Conservation (phyloP, 2,113 vertebrate species). For the Hystrix brachyura region DNA sequence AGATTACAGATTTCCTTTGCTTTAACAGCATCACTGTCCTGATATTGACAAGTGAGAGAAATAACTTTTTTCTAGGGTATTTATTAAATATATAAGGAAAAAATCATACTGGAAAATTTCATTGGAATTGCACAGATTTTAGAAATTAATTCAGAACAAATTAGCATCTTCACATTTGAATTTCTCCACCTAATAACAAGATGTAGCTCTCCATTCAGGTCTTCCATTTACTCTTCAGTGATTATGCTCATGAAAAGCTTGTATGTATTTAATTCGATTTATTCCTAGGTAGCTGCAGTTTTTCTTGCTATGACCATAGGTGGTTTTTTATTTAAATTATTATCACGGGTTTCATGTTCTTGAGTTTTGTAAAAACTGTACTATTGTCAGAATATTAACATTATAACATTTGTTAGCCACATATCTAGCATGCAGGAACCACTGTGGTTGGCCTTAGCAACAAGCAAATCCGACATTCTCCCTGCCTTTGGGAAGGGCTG, state of each 20-base stretch:
- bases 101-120: neutral
- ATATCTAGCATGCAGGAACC: neutral
- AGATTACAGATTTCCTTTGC: neutral
- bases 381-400: neutral
- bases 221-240: neutral
- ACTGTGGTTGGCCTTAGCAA: neutral
- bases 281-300: neutral
- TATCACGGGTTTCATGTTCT: neutral
- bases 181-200: neutral
- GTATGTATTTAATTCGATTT: neutral
- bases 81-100: neutral
- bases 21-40: neutral
- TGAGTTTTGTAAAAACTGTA: neutral
- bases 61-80: neutral
- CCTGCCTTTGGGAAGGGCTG: neutral
- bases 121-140: neutral
- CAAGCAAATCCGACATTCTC: neutral
- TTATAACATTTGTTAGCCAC: neutral
- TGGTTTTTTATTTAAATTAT: neutral
- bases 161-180: neutral
- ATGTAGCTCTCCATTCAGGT: neutral
- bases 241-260: neutral
- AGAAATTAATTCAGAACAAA: slow-evolving; percentile 13
- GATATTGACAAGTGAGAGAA: neutral
- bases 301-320: neutral